phyloP scores from a whole-genome alignment of 2,888 invertebrate species.

The Aromia moschata region DNA sequence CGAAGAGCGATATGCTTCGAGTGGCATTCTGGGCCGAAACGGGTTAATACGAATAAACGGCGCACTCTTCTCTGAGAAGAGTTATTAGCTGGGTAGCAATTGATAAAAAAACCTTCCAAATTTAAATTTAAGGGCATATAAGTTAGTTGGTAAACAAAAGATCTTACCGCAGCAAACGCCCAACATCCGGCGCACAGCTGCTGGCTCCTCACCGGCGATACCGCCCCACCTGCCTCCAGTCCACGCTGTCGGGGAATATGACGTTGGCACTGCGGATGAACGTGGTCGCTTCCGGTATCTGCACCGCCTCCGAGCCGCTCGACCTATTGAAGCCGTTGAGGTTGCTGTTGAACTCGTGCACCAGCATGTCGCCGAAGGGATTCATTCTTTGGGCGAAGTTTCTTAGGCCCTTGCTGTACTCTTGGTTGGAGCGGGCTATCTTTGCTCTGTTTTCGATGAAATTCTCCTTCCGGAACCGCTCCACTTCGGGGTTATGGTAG shows the following conservation, averaged over 20 bases:
- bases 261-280: conserved; percentile 58
- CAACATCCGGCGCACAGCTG: conserved; percentile 59
- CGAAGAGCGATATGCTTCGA: no score
- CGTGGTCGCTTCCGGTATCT: conserved; percentile 45
- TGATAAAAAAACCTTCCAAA: no score
- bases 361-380: conserved; percentile 57
- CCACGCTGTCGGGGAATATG: conserved; percentile 54
- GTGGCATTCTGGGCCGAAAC: no score
- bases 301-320: conserved; percentile 14
- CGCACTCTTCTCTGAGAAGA: no score
- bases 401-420: conserved; percentile 53
- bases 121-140: no score
- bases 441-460: conserved; percentile 59
- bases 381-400: conserved; percentile 57
- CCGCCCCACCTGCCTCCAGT: conserved; percentile 60
- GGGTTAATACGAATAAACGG: no score
- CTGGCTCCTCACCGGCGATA: conserved; percentile 57
- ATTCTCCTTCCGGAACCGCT: conserved; percentile 54
- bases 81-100: no score
- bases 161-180: conserved; percentile 62
- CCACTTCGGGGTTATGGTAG: conserved; percentile 53
- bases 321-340: conserved; percentile 59
- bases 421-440: conserved; percentile 56
- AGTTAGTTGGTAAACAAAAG: no score
- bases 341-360: conserved; percentile 55